These are phyloP conservation scores for Plemyria rubiginata DNA, from an alignment of 2,888 invertebrate genomes.

Conservation along the genomic window DNA sequence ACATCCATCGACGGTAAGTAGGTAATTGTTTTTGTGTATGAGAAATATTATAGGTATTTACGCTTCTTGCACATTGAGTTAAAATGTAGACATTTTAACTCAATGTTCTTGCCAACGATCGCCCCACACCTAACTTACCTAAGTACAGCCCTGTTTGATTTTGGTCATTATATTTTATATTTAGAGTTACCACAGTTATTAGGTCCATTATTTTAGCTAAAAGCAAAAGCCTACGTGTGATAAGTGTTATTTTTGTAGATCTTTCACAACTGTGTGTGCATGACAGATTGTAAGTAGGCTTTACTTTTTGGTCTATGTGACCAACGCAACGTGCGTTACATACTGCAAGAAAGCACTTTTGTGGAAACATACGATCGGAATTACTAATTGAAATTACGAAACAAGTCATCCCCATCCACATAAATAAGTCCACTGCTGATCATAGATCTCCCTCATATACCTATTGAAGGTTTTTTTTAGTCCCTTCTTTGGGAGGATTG, in stretches of 20 bases:
- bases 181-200: too few species aligned
- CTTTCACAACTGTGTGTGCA: conserved; percentile 17
- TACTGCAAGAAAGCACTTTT: conserved; percentile 17
- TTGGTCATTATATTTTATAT: too few species aligned
- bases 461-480: too few species aligned
- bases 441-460: too few species aligned
- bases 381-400: conserved; percentile 15
- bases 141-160: background rate
- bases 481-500: too few species aligned
- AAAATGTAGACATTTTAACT: too few species aligned
- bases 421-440: too few species aligned
- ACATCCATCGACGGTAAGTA: too few species aligned
- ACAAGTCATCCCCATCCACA: background rate
- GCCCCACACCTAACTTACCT: background rate
- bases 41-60: too few species aligned
- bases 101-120: too few species aligned
- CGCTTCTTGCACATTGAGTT: too few species aligned
- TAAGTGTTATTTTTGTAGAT: conserved; percentile 5
- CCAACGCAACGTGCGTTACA: conserved; percentile 24
- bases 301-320: conserved; percentile 29
- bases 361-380: background rate
- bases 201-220: background rate
- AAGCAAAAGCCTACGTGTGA: background rate
- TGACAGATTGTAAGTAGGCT: conserved; percentile 17
- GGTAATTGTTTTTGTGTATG: too few species aligned